Conservation (phyloP, 2,797 vertebrate genomes). For the Poeciliopsis paucimaculata region DNA sequence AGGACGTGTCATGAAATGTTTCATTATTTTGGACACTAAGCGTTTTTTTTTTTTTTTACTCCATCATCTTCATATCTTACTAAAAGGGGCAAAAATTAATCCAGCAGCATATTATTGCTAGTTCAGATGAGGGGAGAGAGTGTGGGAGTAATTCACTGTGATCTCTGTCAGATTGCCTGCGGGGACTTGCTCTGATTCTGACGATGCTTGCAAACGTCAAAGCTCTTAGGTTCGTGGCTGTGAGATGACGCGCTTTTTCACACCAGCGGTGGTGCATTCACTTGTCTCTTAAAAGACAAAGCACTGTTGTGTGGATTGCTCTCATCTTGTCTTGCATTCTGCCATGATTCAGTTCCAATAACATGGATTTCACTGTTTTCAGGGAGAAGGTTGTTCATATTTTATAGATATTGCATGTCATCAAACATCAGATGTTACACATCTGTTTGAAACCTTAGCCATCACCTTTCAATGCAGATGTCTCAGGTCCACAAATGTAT, state of each 20-base stretch:
- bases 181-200: slow-evolving; percentile 78
- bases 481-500: slow-evolving; percentile 40
- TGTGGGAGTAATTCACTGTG: slow-evolving; percentile 63
- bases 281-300: slow-evolving; percentile 46
- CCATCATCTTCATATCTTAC: slow-evolving; percentile 60
- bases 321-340: slow-evolving; percentile 45
- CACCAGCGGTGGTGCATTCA: slow-evolving; percentile 48
- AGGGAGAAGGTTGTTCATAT: slow-evolving; percentile 30
- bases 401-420: slow-evolving; percentile 31
- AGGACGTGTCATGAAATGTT: slow-evolving; percentile 79
- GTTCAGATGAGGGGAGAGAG: slow-evolving; percentile 66
- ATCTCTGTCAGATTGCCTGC: slow-evolving; percentile 75
- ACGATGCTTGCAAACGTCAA: slow-evolving; percentile 74
- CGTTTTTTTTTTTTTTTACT: slow-evolving; percentile 60
- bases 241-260: slow-evolving; percentile 71
- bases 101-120: slow-evolving; percentile 74
- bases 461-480: slow-evolving; percentile 46
- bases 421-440: slow-evolving; percentile 49
- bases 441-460: slow-evolving; percentile 48
- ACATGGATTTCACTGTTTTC: slow-evolving; percentile 35
- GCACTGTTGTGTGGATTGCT: slow-evolving; percentile 46
- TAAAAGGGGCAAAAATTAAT: slow-evolving; percentile 76
- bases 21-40: slow-evolving; percentile 83
- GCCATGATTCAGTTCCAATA: slow-evolving; percentile 52
- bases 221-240: slow-evolving; percentile 60